These are phyloP conservation scores for Panzeria rudis DNA, from an alignment of 2,888 invertebrate species.

Conservation along the genomic window DNA sequence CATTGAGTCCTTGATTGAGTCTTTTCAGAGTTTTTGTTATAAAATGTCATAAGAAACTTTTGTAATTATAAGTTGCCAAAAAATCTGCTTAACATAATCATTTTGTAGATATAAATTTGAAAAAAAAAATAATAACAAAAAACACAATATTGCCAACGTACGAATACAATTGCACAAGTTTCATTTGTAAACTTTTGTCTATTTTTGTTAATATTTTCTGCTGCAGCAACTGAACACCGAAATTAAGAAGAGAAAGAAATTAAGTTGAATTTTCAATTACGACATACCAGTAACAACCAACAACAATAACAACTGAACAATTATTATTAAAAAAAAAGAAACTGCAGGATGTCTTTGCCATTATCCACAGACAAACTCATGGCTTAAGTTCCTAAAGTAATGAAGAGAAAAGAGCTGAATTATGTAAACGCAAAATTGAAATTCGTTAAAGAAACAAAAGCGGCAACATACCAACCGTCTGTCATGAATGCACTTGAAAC, in stretches of 20 bases:
- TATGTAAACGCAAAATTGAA: conserved; percentile 53
- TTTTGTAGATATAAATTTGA: conserved; percentile 53
- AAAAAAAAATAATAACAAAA: background rate
- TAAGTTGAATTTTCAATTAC: conserved; percentile 82
- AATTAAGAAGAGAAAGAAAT: conserved; percentile 75
- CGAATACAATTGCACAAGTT: conserved; percentile 55
- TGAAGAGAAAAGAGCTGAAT: conserved; percentile 3
- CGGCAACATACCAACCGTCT: conserved; percentile 19
- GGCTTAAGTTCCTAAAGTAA: conserved; percentile 4
- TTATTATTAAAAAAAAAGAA: conserved; percentile 33
- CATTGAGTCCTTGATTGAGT: conserved; percentile 37
- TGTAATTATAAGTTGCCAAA: conserved; percentile 82
- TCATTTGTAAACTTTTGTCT: conserved; percentile 66
- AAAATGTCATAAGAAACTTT: conserved; percentile 78
- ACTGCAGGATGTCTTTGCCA: conserved; percentile 67
- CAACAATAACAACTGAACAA: conserved; percentile 55
- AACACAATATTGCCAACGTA: conserved; percentile 43
- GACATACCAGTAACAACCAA: conserved; percentile 53
- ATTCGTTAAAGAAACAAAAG: conserved; percentile 58
- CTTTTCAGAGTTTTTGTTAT: conserved; percentile 33
- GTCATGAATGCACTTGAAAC: conserved; percentile 60
- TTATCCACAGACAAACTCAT: conserved; percentile 63
- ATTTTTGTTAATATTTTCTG: conserved; percentile 33
- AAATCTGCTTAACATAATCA: conserved; percentile 81
- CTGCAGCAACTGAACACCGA: conserved; percentile 17